These are phyloP conservation scores for Phrynocephalus guinanensis DNA, from an alignment of 2,797 vertebrate species.

Conservation along the genomic window DNA sequence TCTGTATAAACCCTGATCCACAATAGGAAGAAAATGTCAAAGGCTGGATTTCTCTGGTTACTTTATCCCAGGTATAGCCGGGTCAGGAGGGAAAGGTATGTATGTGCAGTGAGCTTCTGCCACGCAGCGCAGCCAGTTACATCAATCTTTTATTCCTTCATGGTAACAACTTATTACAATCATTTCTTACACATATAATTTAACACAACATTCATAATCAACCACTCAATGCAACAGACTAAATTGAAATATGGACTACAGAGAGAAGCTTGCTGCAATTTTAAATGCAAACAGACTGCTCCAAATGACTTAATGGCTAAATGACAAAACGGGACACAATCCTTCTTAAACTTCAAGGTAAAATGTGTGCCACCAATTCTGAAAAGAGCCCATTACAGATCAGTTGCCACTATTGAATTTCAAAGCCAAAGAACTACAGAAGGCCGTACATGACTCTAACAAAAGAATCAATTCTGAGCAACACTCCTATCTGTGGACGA, in stretches of 20 bases:
- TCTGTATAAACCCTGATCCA: background rate
- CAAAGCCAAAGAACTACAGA: constrained; percentile 2
- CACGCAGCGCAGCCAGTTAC: background rate
- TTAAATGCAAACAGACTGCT: background rate
- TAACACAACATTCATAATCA: background rate
- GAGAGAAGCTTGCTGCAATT: background rate
- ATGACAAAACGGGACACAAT: background rate
- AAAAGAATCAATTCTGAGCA: background rate
- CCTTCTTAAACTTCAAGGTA: background rate
- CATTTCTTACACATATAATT: background rate
- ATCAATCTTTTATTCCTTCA: background rate
- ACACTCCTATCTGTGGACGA: background rate
- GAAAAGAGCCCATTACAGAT: background rate
- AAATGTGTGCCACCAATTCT: background rate
- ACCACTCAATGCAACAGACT: background rate
- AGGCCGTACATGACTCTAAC: background rate
- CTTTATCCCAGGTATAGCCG: background rate
- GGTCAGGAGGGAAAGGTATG: background rate
- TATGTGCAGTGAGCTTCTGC: background rate
- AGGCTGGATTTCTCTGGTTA: background rate
- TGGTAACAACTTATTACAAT: background rate
- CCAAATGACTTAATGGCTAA: background rate
- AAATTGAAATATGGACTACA: background rate
- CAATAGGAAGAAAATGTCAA: background rate
- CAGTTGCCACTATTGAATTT: background rate